Evolutionary conservation across 2,888 invertebrate species (phyloP).

Genomic region (Crematogaster levior): DNA sequence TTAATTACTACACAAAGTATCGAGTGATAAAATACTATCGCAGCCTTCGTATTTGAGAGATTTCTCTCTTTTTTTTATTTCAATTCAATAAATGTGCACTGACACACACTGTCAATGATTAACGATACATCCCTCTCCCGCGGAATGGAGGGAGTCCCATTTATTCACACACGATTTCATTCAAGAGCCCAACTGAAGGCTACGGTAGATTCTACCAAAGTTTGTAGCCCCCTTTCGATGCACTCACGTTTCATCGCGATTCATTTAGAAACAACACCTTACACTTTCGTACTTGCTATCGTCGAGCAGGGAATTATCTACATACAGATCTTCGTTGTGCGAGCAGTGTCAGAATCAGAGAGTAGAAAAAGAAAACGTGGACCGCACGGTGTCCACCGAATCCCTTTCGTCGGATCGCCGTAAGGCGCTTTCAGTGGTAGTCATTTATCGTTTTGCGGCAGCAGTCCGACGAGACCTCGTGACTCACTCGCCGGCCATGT

Average conservation of each 20-base stretch:
- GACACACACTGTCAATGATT: slow-evolving; percentile 17
- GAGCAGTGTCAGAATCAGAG: slow-evolving; percentile 63
- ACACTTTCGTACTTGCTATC: slow-evolving; percentile 32
- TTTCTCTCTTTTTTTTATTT: slow-evolving; percentile 8
- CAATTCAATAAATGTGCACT: slow-evolving; percentile 16
- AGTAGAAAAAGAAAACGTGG: slow-evolving; percentile 58
- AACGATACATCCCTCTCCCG: slow-evolving; percentile 11
- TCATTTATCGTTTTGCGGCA: slow-evolving; percentile 38
- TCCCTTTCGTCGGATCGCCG: not conserved
- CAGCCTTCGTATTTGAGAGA: slow-evolving; percentile 72
- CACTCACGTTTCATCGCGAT: slow-evolving; percentile 62
- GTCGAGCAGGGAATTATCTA: slow-evolving; percentile 51
- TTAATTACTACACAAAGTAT: slow-evolving; percentile 82
- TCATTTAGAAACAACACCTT: slow-evolving; percentile 5
- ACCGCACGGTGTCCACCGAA: not conserved
- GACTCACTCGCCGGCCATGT: slow-evolving; percentile 75
- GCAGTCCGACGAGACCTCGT: slow-evolving; percentile 43
- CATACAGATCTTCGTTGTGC: slow-evolving; percentile 66
- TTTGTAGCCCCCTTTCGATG: slow-evolving; percentile 57
- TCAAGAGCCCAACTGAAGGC: slow-evolving; percentile 56
- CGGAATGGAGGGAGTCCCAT: slow-evolving; percentile 16
- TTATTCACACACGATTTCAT: not conserved
- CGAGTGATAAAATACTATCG: slow-evolving; percentile 82
- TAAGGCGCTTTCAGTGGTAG: not conserved
- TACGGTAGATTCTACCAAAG: slow-evolving; percentile 58